Evolutionary conservation across 2,113 vertebrate genomes (phyloP).

Genomic region (Conger conger): DNA sequence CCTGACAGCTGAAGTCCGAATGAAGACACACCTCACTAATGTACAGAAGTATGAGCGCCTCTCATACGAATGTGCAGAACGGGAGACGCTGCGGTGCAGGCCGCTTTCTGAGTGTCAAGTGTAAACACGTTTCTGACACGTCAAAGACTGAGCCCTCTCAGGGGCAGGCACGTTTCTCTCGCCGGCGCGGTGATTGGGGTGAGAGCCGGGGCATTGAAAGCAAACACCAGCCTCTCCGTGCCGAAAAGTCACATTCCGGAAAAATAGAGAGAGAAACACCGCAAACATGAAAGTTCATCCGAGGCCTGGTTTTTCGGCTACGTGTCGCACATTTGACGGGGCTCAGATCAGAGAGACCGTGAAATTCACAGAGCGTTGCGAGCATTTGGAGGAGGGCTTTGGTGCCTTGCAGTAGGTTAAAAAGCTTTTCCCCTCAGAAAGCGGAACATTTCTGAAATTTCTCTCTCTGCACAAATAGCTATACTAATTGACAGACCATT

Average conservation of each 20-base stretch:
- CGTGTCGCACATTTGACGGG: background rate
- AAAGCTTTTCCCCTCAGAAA: background rate
- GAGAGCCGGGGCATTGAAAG: constrained; percentile 19
- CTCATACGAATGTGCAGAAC: background rate
- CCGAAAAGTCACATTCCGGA: constrained; percentile 15
- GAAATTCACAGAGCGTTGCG: background rate
- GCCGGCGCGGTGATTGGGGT: constrained; percentile 22
- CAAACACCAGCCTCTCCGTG: constrained; percentile 9
- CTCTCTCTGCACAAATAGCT: background rate
- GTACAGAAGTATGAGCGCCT: background rate
- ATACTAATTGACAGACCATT: background rate
- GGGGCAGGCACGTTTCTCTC: background rate
- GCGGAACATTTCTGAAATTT: background rate
- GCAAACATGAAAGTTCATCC: constrained; percentile 16
- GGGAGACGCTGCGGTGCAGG: background rate
- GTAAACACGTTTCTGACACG: constrained; percentile 12
- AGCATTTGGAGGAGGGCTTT: background rate
- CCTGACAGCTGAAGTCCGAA: background rate
- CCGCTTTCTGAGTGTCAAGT: background rate
- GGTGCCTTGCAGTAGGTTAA: background rate
- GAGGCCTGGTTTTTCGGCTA: constrained; percentile 12
- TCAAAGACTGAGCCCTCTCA: background rate
- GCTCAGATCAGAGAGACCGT: background rate
- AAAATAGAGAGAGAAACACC: constrained; percentile 19
- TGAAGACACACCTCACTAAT: background rate